A percentile compares a stretch with the other conserved stretches of the same genome.
Conservation (phyloP, 1,140 invertebrate genomes). For the Megathymus violae region DNA sequence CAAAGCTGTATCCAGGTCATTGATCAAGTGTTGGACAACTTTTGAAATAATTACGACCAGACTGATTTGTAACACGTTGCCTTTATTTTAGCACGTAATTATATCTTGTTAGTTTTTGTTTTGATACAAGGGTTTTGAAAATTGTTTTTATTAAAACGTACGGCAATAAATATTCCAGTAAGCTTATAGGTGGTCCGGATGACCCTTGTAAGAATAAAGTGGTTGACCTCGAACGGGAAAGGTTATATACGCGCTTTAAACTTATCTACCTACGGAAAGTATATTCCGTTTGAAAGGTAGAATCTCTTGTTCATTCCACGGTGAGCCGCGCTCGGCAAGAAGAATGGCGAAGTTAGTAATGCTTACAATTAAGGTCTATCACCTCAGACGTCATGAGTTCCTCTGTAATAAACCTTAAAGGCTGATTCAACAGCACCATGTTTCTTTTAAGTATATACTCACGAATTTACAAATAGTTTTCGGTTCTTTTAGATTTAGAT, state of each 20-base stretch:
- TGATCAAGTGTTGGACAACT: slow-evolving; percentile 22
- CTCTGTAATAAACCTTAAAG: too few relatives aligned
- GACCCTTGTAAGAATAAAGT: not conserved
- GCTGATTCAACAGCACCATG: too few relatives aligned
- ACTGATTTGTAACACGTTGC: not conserved
- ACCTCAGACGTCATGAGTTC: too few relatives aligned
- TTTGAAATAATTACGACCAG: slow-evolving; percentile 9
- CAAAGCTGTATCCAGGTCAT: slow-evolving; percentile 28
- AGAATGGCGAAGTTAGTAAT: too few relatives aligned
- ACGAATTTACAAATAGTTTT: too few relatives aligned
- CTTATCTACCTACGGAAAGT: not conserved
- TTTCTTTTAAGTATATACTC: too few relatives aligned
- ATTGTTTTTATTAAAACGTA: too few relatives aligned
- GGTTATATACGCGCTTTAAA: not conserved
- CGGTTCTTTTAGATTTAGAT: too few relatives aligned
- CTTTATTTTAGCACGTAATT: not conserved
- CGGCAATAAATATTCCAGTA: too few relatives aligned
- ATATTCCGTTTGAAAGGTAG: not conserved
- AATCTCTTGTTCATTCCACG: too few relatives aligned
- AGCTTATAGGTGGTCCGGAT: not conserved
- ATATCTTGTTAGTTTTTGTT: not conserved
- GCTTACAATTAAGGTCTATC: too few relatives aligned
- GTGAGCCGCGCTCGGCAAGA: too few relatives aligned
- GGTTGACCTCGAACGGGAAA: not conserved
- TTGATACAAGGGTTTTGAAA: not conserved